A percentile compares a stretch with the other conserved stretches of the same genome.
Conservation (phyloP, 2,797 vertebrate species). For the Silurus lanzhouensis region DNA sequence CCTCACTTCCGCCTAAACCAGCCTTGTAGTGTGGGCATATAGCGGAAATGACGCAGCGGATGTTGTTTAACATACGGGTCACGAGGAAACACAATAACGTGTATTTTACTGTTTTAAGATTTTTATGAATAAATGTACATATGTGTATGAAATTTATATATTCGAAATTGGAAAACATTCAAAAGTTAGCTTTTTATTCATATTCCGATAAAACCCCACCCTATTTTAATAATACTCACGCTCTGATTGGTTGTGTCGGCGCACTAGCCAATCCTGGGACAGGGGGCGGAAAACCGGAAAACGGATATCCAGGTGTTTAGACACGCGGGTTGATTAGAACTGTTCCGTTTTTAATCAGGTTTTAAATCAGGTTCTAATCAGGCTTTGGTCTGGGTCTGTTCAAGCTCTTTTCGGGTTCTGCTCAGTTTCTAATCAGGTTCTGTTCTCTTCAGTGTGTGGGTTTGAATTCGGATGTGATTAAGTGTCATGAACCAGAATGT, state of each 20-base stretch:
- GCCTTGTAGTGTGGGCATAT: constrained; percentile 43
- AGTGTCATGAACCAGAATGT: constrained; percentile 51
- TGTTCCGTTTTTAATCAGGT: not conserved
- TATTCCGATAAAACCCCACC: not conserved
- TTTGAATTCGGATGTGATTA: not conserved
- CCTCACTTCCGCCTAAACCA: not conserved
- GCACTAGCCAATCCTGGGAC: not conserved
- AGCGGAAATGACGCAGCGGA: constrained; percentile 43
- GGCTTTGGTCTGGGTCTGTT: too few relatives aligned
- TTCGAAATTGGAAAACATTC: too few relatives aligned
- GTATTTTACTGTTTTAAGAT: not conserved
- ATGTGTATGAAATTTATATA: not conserved
- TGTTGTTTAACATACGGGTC: constrained; percentile 7
- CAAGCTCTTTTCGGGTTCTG: too few relatives aligned
- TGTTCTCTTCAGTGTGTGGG: not conserved
- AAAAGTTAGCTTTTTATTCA: not conserved
- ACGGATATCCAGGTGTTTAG: not conserved
- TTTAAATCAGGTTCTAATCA: not conserved
- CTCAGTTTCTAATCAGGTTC: not conserved
- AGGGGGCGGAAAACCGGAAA: not conserved
- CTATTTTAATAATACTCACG: too few relatives aligned
- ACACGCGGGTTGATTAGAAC: not conserved
- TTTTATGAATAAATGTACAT: not conserved
- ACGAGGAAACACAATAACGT: not conserved
- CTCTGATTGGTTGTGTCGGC: not conserved